Conservation (phyloP, 2,888 invertebrate species). For the Stenichneumon culpator region DNA sequence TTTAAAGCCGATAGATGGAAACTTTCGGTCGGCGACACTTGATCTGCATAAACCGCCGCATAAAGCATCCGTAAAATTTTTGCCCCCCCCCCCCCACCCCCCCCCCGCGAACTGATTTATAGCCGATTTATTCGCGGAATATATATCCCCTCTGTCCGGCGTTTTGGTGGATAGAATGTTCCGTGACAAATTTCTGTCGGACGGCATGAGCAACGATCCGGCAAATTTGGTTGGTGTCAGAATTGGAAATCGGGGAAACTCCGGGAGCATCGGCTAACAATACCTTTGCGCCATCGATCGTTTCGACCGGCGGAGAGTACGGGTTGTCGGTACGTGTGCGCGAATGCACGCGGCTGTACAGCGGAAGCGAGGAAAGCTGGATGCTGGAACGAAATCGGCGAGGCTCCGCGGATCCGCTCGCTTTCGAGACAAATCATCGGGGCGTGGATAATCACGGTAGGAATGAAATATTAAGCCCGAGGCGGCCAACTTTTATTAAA, state of each 20-base stretch:
- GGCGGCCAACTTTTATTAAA: constrained; percentile 82
- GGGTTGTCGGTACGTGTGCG: constrained; percentile 37
- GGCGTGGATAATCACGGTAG: constrained; percentile 78
- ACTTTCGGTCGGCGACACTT: not conserved
- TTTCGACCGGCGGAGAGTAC: constrained; percentile 1
- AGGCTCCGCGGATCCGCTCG: constrained; percentile 40
- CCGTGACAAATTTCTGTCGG: constrained; percentile 45
- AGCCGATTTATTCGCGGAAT: not conserved
- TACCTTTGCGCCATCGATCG: constrained; percentile 46
- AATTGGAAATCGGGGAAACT: constrained; percentile 38
- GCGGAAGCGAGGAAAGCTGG: not conserved
- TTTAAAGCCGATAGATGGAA: not conserved
- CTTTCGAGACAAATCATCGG: constrained; percentile 76
- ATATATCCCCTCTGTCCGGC: constrained; percentile 17
- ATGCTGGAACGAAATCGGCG: constrained; percentile 37
- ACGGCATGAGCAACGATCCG: constrained; percentile 44
- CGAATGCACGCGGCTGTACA: constrained; percentile 31
- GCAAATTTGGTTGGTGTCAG: constrained; percentile 47
- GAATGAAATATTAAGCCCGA: constrained; percentile 79
- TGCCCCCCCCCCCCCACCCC: not conserved
- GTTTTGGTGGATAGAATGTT: constrained; percentile 21
- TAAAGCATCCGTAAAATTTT: not conserved
- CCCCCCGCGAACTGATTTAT: not conserved
- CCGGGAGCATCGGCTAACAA: constrained; percentile 36
- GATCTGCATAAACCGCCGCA: constrained; percentile 1